Percentiles rank a stretch among this genome's conserved stretches.
phyloP scores from a whole-genome alignment of 2,888 invertebrate genomes.

The Rhagonycha fulva region DNA sequence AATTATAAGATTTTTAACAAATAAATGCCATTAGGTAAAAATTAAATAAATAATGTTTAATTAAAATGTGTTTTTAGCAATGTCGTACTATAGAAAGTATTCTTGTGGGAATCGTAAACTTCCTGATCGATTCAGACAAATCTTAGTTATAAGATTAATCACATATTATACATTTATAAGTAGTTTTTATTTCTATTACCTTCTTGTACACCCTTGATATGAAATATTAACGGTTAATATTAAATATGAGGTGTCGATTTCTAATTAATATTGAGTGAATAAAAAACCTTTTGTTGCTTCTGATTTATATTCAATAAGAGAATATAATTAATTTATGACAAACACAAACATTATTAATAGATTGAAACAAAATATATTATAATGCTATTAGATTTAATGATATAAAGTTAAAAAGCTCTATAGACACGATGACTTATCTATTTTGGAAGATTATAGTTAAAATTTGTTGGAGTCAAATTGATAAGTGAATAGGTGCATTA shows the following conservation, averaged over 20 bases:
- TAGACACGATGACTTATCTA: conserved; percentile 2
- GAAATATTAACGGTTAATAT: not conserved
- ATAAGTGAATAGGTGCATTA: not conserved
- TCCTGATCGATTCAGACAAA: not conserved
- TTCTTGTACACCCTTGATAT: not conserved
- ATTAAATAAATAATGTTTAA: not conserved
- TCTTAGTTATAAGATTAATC: not conserved
- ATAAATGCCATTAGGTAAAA: not conserved
- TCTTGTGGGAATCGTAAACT: not conserved
- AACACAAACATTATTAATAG: not conserved
- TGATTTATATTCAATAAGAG: not conserved
- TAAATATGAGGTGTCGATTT: not conserved
- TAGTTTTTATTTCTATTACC: not conserved
- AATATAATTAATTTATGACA: not conserved
- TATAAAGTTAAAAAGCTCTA: not conserved
- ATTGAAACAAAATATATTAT: not conserved
- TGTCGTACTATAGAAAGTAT: no score
- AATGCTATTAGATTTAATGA: not conserved
- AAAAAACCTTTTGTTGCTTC: not conserved
- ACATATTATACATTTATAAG: not conserved
- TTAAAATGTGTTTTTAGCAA: not conserved
- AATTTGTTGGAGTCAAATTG: not conserved
- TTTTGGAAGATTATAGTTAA: not conserved
- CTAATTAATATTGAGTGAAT: not conserved
- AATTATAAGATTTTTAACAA: not conserved